A percentile compares a stretch with the other conserved stretches of the same genome.
Evolutionary conservation across 2,888 invertebrate genomes (phyloP).

Genomic region (Pseudococcus longispinus): DNA sequence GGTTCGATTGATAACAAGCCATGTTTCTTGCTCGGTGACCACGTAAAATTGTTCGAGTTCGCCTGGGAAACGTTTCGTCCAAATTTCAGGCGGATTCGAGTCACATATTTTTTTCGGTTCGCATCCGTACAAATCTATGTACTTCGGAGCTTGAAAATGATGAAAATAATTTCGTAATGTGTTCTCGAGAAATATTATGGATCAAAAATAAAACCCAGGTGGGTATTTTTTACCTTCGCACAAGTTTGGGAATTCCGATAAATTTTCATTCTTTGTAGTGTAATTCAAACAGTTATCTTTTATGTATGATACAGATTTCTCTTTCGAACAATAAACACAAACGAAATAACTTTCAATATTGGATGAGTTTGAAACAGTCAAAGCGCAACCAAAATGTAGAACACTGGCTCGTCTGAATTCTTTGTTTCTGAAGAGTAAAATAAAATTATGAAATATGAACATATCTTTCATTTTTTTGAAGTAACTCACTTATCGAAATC

Average conservation of each 20-base stretch:
- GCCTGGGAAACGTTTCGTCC: neutral
- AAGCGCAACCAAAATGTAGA: slow-evolving; percentile 27
- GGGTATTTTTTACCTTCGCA: neutral
- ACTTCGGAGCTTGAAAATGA: neutral
- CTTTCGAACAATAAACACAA: slow-evolving; percentile 33
- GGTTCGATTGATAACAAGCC: neutral
- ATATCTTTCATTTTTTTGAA: neutral
- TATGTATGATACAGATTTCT: neutral
- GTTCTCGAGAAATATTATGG: neutral
- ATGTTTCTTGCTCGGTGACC: neutral
- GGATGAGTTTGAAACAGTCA: neutral
- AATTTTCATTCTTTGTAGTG: neutral
- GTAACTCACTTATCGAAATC: neutral
- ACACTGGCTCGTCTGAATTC: neutral
- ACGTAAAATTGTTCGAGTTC: slow-evolving; percentile 3
- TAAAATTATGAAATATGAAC: neutral
- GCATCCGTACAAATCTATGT: neutral
- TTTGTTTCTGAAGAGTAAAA: neutral
- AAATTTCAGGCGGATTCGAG: neutral
- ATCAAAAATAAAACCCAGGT: neutral
- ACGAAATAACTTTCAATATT: neutral
- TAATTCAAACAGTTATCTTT: neutral
- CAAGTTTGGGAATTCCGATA: neutral
- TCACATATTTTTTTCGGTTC: neutral
- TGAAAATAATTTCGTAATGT: neutral